phyloP scores from a whole-genome alignment of 2,888 invertebrate species.

The Heteropelma amictum region DNA sequence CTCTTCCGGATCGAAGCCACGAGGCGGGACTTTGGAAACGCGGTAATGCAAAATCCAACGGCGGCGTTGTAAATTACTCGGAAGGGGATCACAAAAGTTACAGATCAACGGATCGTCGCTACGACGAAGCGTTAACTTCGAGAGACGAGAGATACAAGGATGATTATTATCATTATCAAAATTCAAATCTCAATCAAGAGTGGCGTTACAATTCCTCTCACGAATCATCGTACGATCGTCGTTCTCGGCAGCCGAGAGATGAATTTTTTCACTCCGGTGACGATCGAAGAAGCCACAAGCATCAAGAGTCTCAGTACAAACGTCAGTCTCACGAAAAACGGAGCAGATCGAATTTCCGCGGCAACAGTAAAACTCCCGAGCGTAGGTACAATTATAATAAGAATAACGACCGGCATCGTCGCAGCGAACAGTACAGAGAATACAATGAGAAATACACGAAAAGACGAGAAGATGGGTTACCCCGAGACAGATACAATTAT shows the following conservation, averaged over 20 bases:
- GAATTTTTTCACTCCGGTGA: background rate
- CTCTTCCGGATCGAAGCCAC: background rate
- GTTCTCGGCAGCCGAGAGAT: background rate
- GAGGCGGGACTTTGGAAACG: background rate
- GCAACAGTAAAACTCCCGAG: constrained; percentile 39
- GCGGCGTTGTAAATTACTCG: background rate
- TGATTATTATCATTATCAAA: background rate
- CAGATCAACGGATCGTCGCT: background rate
- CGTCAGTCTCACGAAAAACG: background rate
- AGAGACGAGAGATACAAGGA: background rate
- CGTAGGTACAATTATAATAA: constrained; percentile 22
- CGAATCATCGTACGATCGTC: background rate
- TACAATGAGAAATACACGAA: constrained; percentile 9
- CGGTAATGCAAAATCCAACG: background rate
- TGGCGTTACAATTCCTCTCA: background rate
- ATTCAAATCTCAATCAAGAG: background rate
- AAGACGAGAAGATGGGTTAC: background rate
- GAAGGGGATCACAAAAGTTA: constrained; percentile 28
- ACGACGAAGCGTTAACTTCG: background rate
- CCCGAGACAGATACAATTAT: background rate
- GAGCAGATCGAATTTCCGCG: constrained; percentile 29
- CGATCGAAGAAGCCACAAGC: background rate
- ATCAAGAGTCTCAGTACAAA: background rate
- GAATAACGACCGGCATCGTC: background rate
- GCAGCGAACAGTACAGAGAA: background rate